These are phyloP conservation scores for Perccottus glenii DNA, from an alignment of 2,113 vertebrate species.

Conservation along the genomic window DNA sequence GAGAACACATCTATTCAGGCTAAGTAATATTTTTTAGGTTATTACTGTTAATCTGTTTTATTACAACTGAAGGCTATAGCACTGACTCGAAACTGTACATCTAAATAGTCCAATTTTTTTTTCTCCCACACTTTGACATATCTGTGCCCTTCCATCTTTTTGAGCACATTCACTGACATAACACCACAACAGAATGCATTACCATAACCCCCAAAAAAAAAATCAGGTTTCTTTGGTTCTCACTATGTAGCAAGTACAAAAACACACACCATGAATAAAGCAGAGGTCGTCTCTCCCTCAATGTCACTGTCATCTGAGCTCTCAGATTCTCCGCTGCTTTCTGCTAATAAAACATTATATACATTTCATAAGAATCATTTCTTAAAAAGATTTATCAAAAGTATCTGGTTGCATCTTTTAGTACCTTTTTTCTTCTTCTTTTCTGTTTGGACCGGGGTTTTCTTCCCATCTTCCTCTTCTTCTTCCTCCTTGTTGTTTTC, in stretches of 20 bases:
- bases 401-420: neutral
- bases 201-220: too few species aligned
- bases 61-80: neutral
- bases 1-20: neutral
- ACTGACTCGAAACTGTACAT: too few species aligned
- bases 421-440: slow-evolving; percentile 90
- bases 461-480: slow-evolving; percentile 91
- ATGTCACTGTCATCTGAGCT: slow-evolving; percentile 94
- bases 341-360: slow-evolving; percentile 60
- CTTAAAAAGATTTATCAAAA: neutral
- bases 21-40: too few species aligned
- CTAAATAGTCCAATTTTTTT: too few species aligned
- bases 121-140: too few species aligned
- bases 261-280: slow-evolving; percentile 85
- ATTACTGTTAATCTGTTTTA: neutral
- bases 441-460: slow-evolving; percentile 82
- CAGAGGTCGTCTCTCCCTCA: slow-evolving; percentile 87
- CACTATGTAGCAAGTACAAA: neutral
- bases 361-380: neutral
- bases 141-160: too few species aligned
- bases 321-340: slow-evolving; percentile 91
- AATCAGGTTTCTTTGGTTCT: too few species aligned
- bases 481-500: slow-evolving; percentile 90
- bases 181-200: too few species aligned
- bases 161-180: too few species aligned